Evolutionary conservation across 2,113 vertebrate species (phyloP).

Genomic region (Vombatus ursinus): DNA sequence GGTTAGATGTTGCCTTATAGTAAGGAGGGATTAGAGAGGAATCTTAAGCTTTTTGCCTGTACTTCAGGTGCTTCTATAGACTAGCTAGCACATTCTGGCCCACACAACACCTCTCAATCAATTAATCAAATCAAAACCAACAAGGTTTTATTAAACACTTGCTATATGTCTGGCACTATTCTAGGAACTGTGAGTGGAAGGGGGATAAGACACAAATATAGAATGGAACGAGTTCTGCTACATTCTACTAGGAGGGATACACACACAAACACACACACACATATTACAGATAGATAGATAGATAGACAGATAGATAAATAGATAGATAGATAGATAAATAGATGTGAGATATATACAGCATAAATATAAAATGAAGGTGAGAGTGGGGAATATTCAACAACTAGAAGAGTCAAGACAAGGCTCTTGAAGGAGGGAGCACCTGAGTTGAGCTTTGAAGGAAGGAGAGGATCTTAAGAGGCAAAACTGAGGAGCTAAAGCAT

Average conservation of each 20-base stretch:
- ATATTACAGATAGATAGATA: too few species aligned
- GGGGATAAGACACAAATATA: background rate
- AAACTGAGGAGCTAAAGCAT: background rate
- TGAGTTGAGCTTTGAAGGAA: too few species aligned
- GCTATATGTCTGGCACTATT: background rate
- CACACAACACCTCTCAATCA: background rate
- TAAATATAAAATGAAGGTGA: too few species aligned
- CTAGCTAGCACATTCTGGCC: background rate
- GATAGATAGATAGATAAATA: too few species aligned
- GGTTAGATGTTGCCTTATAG: background rate
- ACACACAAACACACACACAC: too few species aligned
- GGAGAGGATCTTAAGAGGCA: background rate
- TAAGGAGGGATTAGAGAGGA: background rate
- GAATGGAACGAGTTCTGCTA: too few species aligned
- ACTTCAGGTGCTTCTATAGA: background rate
- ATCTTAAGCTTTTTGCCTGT: background rate
- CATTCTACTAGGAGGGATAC: too few species aligned
- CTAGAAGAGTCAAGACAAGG: too few species aligned
- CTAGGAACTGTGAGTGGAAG: background rate
- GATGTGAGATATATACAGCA: too few species aligned
- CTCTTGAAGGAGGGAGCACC: too few species aligned
- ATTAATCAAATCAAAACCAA: background rate
- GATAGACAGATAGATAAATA: too few species aligned
- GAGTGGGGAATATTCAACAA: too few species aligned
- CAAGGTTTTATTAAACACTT: background rate